A percentile compares a stretch with the other conserved stretches of the same genome.
These are phyloP conservation scores for Caenorhabditis sinica DNA, from an alignment of 2,888 invertebrate species.

Conservation along the genomic window DNA sequence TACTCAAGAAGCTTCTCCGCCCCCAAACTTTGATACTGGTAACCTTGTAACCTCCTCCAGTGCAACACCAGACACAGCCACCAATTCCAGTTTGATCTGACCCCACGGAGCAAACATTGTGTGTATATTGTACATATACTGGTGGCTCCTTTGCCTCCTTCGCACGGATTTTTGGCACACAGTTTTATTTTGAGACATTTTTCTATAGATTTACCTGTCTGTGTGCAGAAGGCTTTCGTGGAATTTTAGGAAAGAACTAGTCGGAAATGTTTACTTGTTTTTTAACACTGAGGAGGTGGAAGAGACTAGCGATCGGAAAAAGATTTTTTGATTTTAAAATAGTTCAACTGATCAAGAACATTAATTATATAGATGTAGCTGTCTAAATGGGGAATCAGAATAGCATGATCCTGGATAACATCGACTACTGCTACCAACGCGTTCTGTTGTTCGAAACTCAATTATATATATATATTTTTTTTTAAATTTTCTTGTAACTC, in stretches of 20 bases:
- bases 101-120: slow-evolving; percentile 62
- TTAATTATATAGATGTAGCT: neutral
- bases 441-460: no score
- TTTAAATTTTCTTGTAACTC: no score
- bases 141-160: slow-evolving; percentile 38
- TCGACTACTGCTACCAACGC: no score
- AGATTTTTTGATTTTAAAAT: slow-evolving; percentile 14
- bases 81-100: slow-evolving; percentile 56
- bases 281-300: slow-evolving; percentile 26
- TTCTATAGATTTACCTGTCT: slow-evolving; percentile 16
- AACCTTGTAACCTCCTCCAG: slow-evolving; percentile 32
- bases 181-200: slow-evolving; percentile 60
- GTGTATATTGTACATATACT: slow-evolving; percentile 46
- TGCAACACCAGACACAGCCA: slow-evolving; percentile 1
- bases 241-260: slow-evolving; percentile 33
- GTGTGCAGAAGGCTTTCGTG: slow-evolving; percentile 47
- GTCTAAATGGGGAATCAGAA: no score
- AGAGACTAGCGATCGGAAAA: slow-evolving; percentile 6
- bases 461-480: no score
- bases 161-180: slow-evolving; percentile 37
- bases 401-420: no score
- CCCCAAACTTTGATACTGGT: slow-evolving; percentile 42
- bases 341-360: slow-evolving; percentile 25
- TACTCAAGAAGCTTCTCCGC: slow-evolving; percentile 15
- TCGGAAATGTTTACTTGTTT: slow-evolving; percentile 53